Evolutionary conservation across 2,797 vertebrate genomes (phyloP).

Genomic region (Garrulus glandarius): DNA sequence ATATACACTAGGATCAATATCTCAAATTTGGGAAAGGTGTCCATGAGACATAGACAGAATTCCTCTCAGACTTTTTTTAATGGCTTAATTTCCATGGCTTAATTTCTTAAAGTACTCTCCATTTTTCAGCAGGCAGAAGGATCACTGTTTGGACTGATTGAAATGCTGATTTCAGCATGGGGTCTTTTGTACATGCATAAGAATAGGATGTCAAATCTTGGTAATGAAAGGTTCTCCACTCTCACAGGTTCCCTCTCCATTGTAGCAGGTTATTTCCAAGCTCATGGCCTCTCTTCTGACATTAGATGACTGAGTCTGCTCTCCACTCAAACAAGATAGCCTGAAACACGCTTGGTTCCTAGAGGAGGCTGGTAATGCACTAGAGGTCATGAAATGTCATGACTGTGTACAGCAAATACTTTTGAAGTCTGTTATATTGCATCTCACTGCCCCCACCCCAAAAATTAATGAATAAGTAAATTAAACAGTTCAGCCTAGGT

Average conservation of each 20-base stretch:
- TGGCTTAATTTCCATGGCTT: background rate
- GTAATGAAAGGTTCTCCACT: background rate
- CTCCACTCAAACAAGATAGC: background rate
- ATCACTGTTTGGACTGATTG: background rate
- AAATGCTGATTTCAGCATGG: background rate
- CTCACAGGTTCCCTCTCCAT: background rate
- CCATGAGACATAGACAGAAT: background rate
- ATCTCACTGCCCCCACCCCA: background rate
- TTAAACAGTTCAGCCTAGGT: background rate
- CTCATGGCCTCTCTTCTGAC: background rate
- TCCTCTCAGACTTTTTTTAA: background rate
- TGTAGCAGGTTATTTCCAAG: background rate
- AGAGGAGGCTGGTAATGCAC: background rate
- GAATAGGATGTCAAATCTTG: background rate
- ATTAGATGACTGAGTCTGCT: background rate
- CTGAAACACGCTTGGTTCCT: background rate
- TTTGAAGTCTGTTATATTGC: background rate
- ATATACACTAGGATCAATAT: background rate
- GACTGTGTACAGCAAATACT: background rate
- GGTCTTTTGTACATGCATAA: background rate
- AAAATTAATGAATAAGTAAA: background rate
- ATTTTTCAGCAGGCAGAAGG: background rate
- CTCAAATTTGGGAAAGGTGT: background rate
- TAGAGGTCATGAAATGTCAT: background rate
- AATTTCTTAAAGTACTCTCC: background rate